Conservation (phyloP, 2,113 vertebrate species). For the Eira barbara region DNA sequence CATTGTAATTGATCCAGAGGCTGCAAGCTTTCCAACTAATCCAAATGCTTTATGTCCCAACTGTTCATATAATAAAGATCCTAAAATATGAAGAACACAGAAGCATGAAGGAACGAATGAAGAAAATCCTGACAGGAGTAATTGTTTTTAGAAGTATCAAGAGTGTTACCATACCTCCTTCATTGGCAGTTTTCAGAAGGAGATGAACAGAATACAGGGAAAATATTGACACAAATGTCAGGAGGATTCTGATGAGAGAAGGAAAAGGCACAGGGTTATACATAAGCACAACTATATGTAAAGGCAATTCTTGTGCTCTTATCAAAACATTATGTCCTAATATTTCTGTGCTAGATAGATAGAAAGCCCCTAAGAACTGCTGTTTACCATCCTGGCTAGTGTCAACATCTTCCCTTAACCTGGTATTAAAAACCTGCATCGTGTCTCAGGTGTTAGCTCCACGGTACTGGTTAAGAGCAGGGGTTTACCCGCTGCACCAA, state of each 20-base stretch:
- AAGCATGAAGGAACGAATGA: not conserved
- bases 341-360: not conserved
- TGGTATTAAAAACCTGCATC: not conserved
- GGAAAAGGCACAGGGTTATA: slow-evolving; percentile 18
- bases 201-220: slow-evolving; percentile 98
- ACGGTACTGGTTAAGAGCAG: not conserved
- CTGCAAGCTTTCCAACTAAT: slow-evolving; percentile 94
- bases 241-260: slow-evolving; percentile 88
- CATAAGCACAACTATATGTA: not conserved
- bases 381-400: not conserved
- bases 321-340: not conserved
- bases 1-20: slow-evolving; percentile 95
- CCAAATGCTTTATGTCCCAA: slow-evolving; percentile 97
- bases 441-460: not conserved
- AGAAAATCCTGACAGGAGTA: not conserved
- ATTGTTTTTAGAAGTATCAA: not conserved
- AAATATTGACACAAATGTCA: slow-evolving; percentile 91
- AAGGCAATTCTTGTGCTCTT: not conserved
- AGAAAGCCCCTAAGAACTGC: not conserved
- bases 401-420: not conserved
- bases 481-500: not conserved
- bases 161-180: slow-evolving; percentile 90
- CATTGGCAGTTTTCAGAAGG: slow-evolving; percentile 96
- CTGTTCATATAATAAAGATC: slow-evolving; percentile 94
- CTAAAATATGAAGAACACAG: slow-evolving; percentile 75